Conservation (phyloP, 2,797 vertebrate species). For the Naso thynnoides region DNA sequence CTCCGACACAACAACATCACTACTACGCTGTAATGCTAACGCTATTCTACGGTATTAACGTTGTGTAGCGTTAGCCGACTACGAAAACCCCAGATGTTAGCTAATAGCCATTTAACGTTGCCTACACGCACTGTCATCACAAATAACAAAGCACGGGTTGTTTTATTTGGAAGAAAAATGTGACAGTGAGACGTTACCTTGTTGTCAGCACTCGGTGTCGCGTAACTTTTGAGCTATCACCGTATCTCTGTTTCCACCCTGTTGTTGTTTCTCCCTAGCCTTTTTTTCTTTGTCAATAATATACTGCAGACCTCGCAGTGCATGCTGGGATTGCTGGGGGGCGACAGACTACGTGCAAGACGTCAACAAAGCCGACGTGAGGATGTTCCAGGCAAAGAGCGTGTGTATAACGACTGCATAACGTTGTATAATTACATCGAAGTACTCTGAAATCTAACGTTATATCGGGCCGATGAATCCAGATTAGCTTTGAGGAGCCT, state of each 20-base stretch:
- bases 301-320: slow-evolving; percentile 80
- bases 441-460: neutral
- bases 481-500: neutral
- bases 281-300: slow-evolving; percentile 81
- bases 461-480: neutral
- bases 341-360: slow-evolving; percentile 52
- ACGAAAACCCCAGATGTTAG: slow-evolving; percentile 36
- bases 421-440: neutral
- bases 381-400: slow-evolving; percentile 11
- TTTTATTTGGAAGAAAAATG: neutral
- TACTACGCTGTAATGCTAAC: slow-evolving; percentile 16
- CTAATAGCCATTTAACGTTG: slow-evolving; percentile 31
- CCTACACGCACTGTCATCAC: slow-evolving; percentile 22
- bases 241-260: slow-evolving; percentile 71
- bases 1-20: slow-evolving; percentile 1
- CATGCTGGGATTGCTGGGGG: slow-evolving; percentile 80
- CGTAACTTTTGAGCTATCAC: neutral
- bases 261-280: slow-evolving; percentile 70
- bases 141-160: neutral
- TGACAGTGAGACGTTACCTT: slow-evolving; percentile 50
- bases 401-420: slow-evolving; percentile 27
- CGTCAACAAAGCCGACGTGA: slow-evolving; percentile 67
- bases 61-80: slow-evolving; percentile 64
- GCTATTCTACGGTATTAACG: neutral
- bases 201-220: slow-evolving; percentile 30